Evolutionary conservation across 2,888 invertebrate species (phyloP).

Genomic region (Meghimatium bilineatum): DNA sequence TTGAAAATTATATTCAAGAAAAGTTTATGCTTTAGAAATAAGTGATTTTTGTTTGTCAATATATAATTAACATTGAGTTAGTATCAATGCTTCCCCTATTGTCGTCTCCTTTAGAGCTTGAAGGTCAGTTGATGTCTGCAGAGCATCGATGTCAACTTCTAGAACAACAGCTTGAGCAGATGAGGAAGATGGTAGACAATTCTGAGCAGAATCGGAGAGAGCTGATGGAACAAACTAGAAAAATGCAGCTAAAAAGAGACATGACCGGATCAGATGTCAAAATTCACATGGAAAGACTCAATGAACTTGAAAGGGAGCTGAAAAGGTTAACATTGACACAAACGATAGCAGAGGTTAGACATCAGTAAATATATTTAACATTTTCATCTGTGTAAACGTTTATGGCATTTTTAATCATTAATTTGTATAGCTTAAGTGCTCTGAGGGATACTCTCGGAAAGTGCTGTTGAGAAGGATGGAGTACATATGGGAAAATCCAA

Average conservation of each 20-base stretch:
- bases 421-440: no score
- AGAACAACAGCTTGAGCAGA: conserved; percentile 75
- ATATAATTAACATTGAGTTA: no score
- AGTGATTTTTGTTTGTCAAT: no score
- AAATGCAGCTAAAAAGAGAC: conserved; percentile 47
- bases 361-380: not conserved
- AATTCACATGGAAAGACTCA: conserved; percentile 66
- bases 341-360: conserved; percentile 70
- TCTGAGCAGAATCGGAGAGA: conserved; percentile 67
- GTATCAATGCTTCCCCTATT: no score
- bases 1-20: no score
- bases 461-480: no score
- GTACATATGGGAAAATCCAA: no score
- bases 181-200: conserved; percentile 72
- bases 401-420: not conserved
- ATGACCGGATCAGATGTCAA: conserved; percentile 51
- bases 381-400: not conserved
- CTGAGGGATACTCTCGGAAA: no score
- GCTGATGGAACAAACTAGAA: conserved; percentile 58
- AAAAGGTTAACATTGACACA: conserved; percentile 73
- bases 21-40: no score
- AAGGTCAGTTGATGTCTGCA: conserved; percentile 71
- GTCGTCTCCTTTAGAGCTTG: conserved; percentile 63
- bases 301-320: conserved; percentile 74
- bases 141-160: conserved; percentile 72